These are phyloP conservation scores for Geotrypetes seraphini DNA, from an alignment of 2,797 vertebrate species.

Conservation along the genomic window DNA sequence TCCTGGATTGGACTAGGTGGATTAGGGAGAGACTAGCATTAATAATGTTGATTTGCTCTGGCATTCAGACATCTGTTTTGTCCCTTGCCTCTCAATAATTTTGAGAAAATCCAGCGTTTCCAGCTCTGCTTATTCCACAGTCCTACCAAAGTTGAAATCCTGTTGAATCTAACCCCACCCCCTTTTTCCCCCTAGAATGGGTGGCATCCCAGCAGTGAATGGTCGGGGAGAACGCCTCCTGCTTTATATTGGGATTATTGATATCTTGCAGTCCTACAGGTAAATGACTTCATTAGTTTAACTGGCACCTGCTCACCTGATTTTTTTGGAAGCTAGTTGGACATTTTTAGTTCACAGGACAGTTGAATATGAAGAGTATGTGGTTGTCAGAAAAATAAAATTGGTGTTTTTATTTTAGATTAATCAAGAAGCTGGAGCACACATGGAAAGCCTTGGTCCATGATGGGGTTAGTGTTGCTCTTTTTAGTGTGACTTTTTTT, in stretches of 20 bases:
- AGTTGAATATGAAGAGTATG: no score
- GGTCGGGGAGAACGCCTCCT: constrained; percentile 87
- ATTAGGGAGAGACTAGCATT: no score
- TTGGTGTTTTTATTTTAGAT: constrained; percentile 62
- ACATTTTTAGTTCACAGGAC: no score
- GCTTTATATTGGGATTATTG: constrained; percentile 89
- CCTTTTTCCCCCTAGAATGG: constrained; percentile 68
- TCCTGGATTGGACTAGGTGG: no score
- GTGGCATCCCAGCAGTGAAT: constrained; percentile 89
- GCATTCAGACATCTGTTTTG: no score
- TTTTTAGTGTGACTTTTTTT: no score
- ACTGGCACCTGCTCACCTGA: no score
- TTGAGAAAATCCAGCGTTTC: neutral
- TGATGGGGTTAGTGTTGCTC: constrained; percentile 74
- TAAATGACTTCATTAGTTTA: constrained; percentile 24
- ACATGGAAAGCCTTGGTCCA: constrained; percentile 98
- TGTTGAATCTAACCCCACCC: neutral
- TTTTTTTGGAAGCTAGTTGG: no score
- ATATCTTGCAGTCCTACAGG: constrained; percentile 96
- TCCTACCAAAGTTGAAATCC: fast-evolving
- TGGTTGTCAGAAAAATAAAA: no score
- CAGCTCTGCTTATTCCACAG: neutral
- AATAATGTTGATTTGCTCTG: no score
- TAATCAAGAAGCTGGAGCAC: constrained; percentile 97
- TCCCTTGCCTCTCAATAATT: no score